A percentile compares a stretch with the other conserved stretches of the same genome.
Conservation (phyloP, 2,797 vertebrate species). For the Loris lydekkerianus region DNA sequence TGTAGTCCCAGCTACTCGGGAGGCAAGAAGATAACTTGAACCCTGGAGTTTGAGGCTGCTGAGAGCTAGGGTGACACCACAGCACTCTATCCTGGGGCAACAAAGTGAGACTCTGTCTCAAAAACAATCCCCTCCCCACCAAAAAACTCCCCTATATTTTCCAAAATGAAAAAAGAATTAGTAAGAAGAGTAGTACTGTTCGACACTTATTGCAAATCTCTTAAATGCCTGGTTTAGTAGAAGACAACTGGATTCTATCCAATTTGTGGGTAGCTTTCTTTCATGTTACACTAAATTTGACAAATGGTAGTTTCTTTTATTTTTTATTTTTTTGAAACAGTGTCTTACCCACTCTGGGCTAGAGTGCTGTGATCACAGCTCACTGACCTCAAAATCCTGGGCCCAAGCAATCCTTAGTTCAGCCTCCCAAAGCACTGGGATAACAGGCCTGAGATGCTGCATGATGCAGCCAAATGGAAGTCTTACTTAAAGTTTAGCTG, state of each 20-base stretch:
- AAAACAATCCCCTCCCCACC: neutral
- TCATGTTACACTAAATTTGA: neutral
- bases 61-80: too few species aligned
- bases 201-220: constrained; percentile 50
- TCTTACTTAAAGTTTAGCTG: constrained; percentile 6
- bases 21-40: too few species aligned
- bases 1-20: too few species aligned
- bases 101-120: neutral
- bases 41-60: too few species aligned
- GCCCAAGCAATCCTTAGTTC: neutral
- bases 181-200: neutral
- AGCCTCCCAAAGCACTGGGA: neutral
- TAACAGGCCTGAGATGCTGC: neutral
- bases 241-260: constrained; percentile 23
- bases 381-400: neutral
- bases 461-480: neutral
- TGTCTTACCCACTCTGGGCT: neutral
- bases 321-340: neutral
- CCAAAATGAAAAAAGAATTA: constrained; percentile 27
- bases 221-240: constrained; percentile 40
- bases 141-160: neutral
- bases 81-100: too few species aligned
- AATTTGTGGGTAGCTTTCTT: constrained; percentile 32
- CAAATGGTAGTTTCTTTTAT: constrained; percentile 21
- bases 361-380: neutral